A percentile compares a stretch with the other conserved stretches of the same genome.
phyloP scores from a whole-genome alignment of 2,797 vertebrate species.

The Artibeus lituratus region DNA sequence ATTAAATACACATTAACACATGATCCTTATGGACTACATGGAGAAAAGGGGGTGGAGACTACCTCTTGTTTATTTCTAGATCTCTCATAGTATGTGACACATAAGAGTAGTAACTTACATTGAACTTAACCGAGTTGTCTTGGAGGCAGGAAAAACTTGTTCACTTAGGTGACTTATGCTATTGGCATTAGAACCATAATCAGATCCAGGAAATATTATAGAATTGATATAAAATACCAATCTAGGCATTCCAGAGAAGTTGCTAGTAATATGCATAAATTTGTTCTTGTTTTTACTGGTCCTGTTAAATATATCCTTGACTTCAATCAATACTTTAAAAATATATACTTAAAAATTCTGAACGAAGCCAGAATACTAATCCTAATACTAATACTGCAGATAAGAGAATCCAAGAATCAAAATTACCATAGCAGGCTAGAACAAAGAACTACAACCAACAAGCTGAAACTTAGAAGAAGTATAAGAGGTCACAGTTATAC shows the following conservation, averaged over 20 bases:
- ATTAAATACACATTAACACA: not conserved
- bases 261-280: not conserved
- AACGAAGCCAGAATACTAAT: not conserved
- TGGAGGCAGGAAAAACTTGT: not conserved
- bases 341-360: not conserved
- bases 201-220: not conserved
- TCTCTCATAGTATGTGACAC: not conserved
- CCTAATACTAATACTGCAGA: not conserved
- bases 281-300: not conserved
- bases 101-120: not conserved
- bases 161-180: not conserved
- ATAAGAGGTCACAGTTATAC: not conserved
- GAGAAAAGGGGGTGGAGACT: not conserved
- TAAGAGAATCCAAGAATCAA: not conserved
- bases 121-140: not conserved
- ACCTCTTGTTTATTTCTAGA: not conserved
- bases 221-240: not conserved
- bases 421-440: not conserved
- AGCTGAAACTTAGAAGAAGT: not conserved
- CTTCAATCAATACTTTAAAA: not conserved
- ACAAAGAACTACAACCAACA: not conserved
- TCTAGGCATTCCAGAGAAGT: not conserved
- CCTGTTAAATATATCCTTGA: not conserved
- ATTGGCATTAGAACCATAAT: not conserved
- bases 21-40: not conserved